Evolutionary conservation across 2,113 vertebrate species (phyloP), one percentile per base, ranked within the genome.

Genomic region (Origma solitaria): DNA sequence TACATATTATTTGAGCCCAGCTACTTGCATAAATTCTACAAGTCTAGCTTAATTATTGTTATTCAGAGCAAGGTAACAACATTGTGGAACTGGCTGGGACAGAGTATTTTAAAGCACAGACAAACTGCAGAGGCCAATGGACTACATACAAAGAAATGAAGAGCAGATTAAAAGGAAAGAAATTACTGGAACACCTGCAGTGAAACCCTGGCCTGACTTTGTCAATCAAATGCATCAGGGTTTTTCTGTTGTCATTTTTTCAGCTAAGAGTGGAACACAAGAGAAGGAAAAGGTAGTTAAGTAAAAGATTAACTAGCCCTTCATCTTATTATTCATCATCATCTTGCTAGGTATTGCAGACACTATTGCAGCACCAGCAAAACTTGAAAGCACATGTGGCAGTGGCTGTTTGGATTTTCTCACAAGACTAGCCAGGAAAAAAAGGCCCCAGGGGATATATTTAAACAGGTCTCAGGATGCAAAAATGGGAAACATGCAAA

Each of bases 181-280:
- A 81, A 40, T 24, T 3, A 37, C 22, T 60, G 13, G 51, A 91
- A 84, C 37, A 81, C 27, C 13, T 47, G 13, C 54, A 75, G 11
- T 37, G 47, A 86, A 88, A 73, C 51, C 40, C 7, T n/a, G 10
- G 30, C 18, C 40, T 45, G 28, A 57, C 27, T 86, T 82, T 64
- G 60, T 33, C 72, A 51, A 12, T 66, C 57, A 37, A 38, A 68
- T 1, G 0, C 8, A 50, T 13, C 38, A 62, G 16, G 12, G 5
- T 1, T 22, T 11, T 21, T 45, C 35, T 14, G 8, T 30, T 53
- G 19, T 35, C 0, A 0, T 21, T 61, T 40, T 40, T 56, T 21
- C 9, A 81, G 2, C 44, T 81, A 86, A 62, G 33, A 8, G 8
- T 68, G 25, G 30, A 92, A 66, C 22, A 75, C 3, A 1, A 64